Percentiles rank a stretch among this genome's conserved stretches.
phyloP scores from a whole-genome alignment of 2,888 invertebrate genomes.

The Adelognathus sp. region DNA sequence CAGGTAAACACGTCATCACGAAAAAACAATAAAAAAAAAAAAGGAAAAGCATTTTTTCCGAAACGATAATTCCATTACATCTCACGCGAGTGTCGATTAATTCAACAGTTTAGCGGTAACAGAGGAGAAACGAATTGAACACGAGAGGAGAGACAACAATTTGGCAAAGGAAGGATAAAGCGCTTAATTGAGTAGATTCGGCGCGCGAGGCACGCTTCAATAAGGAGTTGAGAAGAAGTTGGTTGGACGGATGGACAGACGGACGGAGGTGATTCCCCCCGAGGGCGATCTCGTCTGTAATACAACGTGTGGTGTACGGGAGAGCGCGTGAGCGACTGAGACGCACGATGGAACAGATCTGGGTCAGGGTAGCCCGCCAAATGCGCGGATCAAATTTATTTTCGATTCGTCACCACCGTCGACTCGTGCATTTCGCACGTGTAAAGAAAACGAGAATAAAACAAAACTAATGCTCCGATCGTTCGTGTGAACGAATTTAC shows the following conservation, averaged over 20 bases:
- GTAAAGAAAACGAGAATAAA: neutral
- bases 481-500: too few species aligned
- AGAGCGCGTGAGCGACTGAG: constrained; percentile 25
- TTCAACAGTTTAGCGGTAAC: too few species aligned
- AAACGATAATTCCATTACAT: too few species aligned
- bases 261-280: constrained; percentile 69
- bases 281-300: constrained; percentile 63
- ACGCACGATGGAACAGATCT: constrained; percentile 65
- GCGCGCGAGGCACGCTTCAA: neutral
- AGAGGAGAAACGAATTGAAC: neutral
- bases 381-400: constrained; percentile 76
- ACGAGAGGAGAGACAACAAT: constrained; percentile 5
- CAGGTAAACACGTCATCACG: too few species aligned
- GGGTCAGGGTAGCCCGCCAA: constrained; percentile 78
- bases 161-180: constrained; percentile 24
- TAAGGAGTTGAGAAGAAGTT: constrained; percentile 41
- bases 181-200: constrained; percentile 7
- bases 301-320: constrained; percentile 23
- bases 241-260: too few species aligned
- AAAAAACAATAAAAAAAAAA: too few species aligned
- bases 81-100: too few species aligned
- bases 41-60: neutral
- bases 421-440: constrained; percentile 27
- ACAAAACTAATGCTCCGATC: neutral
- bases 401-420: constrained; percentile 72